Conservation (phyloP, 2,113 vertebrate genomes). For the Orientallactaga bullata region DNA sequence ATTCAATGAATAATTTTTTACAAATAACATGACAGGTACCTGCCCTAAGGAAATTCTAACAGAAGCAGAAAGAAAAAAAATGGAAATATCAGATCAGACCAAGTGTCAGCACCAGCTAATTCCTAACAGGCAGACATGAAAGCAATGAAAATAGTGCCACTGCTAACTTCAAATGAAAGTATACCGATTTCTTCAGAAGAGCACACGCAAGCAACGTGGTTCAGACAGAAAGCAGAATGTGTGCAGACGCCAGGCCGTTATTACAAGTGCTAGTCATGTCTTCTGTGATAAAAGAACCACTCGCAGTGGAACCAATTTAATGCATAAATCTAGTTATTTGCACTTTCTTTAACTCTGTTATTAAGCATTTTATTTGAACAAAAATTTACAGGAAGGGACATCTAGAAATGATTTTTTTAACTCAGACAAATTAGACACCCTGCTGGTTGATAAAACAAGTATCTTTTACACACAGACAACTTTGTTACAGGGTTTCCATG, state of each 20-base stretch:
- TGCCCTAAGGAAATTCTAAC: background rate
- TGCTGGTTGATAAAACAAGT: background rate
- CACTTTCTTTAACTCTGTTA: background rate
- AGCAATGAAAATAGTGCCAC: background rate
- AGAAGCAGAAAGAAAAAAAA: background rate
- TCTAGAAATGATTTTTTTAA: background rate
- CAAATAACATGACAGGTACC: background rate
- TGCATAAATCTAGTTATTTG: slow-evolving; percentile 1
- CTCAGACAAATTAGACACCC: background rate
- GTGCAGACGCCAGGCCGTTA: slow-evolving; percentile 49
- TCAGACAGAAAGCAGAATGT: background rate
- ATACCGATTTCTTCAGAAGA: slow-evolving; percentile 16
- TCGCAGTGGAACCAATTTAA: slow-evolving; percentile 48
- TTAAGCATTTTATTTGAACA: background rate
- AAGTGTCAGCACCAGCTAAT: too few relatives aligned
- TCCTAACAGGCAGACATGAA: background rate
- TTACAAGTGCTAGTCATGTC: slow-evolving; percentile 47
- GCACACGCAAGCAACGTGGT: background rate
- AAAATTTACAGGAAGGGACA: background rate
- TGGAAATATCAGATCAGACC: background rate
- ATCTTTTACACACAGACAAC: background rate
- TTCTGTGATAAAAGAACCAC: slow-evolving; percentile 46
- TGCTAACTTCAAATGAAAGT: background rate
- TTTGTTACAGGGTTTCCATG: background rate
- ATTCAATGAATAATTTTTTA: background rate